phyloP scores from a whole-genome alignment of 1,140 invertebrate genomes.

The Pseudomyrmex gracilis region DNA sequence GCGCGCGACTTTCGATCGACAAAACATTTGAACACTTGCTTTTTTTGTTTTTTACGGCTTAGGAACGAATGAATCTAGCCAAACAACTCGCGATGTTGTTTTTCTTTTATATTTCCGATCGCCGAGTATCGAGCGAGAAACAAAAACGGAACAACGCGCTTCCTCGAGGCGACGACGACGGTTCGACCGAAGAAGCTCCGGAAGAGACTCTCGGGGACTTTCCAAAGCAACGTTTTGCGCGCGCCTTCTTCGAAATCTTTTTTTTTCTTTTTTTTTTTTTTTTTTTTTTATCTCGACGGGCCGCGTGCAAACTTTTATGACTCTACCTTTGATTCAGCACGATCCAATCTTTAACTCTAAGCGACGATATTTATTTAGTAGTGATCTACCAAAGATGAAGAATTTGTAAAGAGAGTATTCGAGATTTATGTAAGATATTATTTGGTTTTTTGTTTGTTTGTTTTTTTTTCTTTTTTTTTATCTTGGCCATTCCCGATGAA shows the following conservation, averaged over 20 bases:
- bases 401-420: conserved; percentile 74
- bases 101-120: neutral
- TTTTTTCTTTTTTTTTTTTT: too few species aligned
- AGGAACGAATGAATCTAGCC: conserved; percentile 18
- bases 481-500: conserved; percentile 18
- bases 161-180: neutral
- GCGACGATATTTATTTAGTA: conserved; percentile 84
- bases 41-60: conserved; percentile 2
- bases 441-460: conserved; percentile 53
- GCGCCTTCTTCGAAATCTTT: conserved; percentile 20
- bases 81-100: conserved; percentile 7
- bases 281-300: conserved; percentile 29
- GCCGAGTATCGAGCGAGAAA: conserved; percentile 11
- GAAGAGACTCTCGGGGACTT: conserved; percentile 22
- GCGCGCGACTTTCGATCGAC: conserved; percentile 2
- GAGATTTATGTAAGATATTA: conserved; percentile 76
- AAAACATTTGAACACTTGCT: neutral
- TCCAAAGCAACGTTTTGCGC: conserved; percentile 20
- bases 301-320: conserved; percentile 14
- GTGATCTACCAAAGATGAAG: conserved; percentile 85
- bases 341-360: conserved; percentile 70
- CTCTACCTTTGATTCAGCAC: conserved; percentile 48
- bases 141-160: conserved; percentile 8
- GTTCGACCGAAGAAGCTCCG: conserved; percentile 44
- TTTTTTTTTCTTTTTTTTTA: conserved; percentile 55